These are phyloP conservation scores for Microchirus variegatus DNA, from an alignment of 2,797 vertebrate species.

Conservation along the genomic window DNA sequence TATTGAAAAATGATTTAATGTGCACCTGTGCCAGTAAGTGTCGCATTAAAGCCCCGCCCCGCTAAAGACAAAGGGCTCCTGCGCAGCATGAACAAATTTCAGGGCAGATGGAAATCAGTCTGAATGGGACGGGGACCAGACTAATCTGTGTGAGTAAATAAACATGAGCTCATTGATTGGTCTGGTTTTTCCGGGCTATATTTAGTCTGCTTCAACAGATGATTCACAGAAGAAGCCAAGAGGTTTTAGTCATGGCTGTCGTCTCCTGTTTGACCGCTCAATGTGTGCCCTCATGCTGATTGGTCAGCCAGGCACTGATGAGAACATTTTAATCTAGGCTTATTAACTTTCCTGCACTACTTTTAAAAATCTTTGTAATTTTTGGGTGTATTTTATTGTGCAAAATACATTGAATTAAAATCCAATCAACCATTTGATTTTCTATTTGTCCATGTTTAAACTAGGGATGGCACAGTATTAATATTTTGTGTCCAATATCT, in stretches of 20 bases:
- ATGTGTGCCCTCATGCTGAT: not conserved
- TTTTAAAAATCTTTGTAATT: too few species aligned
- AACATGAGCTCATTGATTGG: not conserved
- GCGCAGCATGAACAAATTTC: not conserved
- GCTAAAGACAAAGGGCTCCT: not conserved
- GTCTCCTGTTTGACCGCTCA: not conserved
- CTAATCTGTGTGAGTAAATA: not conserved
- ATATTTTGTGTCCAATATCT: too few species aligned
- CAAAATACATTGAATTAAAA: too few species aligned
- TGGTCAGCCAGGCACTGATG: too few species aligned
- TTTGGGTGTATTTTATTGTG: too few species aligned
- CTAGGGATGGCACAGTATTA: too few species aligned
- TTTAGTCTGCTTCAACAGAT: slow-evolving; percentile 7
- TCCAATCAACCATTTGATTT: too few species aligned
- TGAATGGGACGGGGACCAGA: not conserved
- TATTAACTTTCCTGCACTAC: too few species aligned
- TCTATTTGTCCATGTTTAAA: too few species aligned
- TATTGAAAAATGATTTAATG: not conserved
- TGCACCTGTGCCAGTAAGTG: not conserved
- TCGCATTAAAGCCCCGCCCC: not conserved
- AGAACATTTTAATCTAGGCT: too few species aligned
- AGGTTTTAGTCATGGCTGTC: not conserved
- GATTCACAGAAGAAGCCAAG: not conserved
- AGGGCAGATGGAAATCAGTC: not conserved
- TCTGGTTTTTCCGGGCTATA: not conserved